phyloP scores from a whole-genome alignment of 2,113 vertebrate species.

The Neolamprologus brichardi region DNA sequence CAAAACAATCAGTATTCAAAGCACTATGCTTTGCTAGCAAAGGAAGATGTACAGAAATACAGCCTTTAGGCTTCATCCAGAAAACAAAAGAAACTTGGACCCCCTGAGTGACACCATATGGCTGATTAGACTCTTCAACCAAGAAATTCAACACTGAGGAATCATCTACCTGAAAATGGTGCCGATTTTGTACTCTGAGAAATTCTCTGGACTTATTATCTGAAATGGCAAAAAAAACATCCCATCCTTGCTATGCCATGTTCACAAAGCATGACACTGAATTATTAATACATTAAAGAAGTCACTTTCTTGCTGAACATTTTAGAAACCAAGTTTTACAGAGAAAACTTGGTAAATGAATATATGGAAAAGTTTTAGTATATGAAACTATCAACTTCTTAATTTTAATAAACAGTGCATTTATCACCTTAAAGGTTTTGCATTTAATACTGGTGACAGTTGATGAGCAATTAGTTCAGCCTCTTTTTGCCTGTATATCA shows the following conservation, averaged over 20 bases:
- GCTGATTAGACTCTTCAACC: slow-evolving; percentile 10
- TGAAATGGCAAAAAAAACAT: neutral
- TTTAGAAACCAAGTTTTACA: neutral
- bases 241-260: neutral
- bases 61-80: slow-evolving; percentile 28
- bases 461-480: neutral
- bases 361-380: neutral
- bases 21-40: neutral
- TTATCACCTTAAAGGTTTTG: neutral
- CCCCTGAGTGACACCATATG: slow-evolving; percentile 31
- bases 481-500: neutral
- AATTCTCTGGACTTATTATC: neutral
- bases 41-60: neutral
- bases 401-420: neutral
- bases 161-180: neutral
- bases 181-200: neutral
- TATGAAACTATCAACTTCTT: neutral
- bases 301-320: neutral
- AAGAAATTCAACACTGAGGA: neutral
- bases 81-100: slow-evolving; percentile 4
- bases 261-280: neutral
- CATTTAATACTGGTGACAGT: neutral
- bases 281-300: neutral
- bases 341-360: neutral
- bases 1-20: neutral